Percentiles rank a stretch among this genome's conserved stretches.
These are phyloP conservation scores for Naso thynnoides DNA, from an alignment of 2,797 vertebrate genomes.

Conservation along the genomic window DNA sequence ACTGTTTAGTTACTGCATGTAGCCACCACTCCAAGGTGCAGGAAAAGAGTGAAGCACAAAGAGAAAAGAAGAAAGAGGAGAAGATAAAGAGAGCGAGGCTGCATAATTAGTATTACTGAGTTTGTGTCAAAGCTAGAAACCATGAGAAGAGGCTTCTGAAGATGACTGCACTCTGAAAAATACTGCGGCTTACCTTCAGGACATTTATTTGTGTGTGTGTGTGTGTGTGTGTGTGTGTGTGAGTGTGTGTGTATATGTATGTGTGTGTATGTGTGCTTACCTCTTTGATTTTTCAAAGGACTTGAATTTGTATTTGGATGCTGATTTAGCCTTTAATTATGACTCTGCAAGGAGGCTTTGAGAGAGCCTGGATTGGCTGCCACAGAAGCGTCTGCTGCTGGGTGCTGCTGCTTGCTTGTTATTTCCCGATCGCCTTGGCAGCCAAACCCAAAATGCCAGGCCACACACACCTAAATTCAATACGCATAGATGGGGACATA, in stretches of 20 bases:
- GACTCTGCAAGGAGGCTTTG: conserved; percentile 74
- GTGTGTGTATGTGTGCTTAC: conserved; percentile 54
- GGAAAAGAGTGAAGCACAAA: conserved; percentile 58
- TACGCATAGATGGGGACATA: conserved; percentile 96
- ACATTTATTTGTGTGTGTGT: conserved; percentile 67
- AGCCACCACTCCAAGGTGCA: conserved; percentile 56
- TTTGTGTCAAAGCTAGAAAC: conserved; percentile 64
- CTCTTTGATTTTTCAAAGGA: conserved; percentile 75
- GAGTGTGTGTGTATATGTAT: conserved; percentile 54
- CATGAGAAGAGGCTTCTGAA: conserved; percentile 78
- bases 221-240: conserved; percentile 56
- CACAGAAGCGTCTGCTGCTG: conserved; percentile 55
- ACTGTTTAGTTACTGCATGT: conserved; percentile 60
- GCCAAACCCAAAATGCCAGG: conserved; percentile 91
- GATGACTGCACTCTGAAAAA: conserved; percentile 62
- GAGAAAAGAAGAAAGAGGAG: conserved; percentile 53
- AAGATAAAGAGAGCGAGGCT: conserved; percentile 55
- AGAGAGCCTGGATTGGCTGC: conserved; percentile 61
- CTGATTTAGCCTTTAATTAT: conserved; percentile 78
- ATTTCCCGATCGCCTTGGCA: conserved; percentile 70
- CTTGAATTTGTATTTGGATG: conserved; percentile 74
- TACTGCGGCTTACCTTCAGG: conserved; percentile 65
- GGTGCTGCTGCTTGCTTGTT: conserved; percentile 69
- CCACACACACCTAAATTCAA: conserved; percentile 95
- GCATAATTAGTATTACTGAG: conserved; percentile 74